Evolutionary conservation across 2,113 vertebrate genomes (phyloP).

Genomic region (Paramisgurnus dabryanus): DNA sequence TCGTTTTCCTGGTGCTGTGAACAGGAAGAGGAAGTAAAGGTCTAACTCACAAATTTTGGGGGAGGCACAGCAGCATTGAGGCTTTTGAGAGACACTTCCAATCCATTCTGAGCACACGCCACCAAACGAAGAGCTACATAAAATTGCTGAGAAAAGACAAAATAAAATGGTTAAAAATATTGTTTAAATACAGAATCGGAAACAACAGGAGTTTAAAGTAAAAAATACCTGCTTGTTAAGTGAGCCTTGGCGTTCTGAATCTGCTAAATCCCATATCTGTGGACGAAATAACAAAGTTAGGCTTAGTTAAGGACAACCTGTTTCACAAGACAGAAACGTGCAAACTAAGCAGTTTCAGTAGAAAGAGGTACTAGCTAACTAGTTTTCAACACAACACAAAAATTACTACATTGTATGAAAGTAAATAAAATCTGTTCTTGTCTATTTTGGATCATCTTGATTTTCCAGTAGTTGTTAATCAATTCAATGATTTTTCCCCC

Average conservation of each 20-base stretch:
- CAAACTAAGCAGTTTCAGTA: neutral
- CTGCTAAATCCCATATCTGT: conserved; percentile 97
- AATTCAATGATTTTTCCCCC: conserved; percentile 9
- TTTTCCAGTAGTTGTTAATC: neutral
- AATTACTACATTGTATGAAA: neutral
- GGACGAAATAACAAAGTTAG: conserved; percentile 45
- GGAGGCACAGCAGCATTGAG: conserved; percentile 87
- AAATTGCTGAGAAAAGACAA: conserved; percentile 82
- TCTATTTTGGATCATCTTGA: conserved; percentile 13
- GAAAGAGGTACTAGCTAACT: neutral
- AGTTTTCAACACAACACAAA: neutral
- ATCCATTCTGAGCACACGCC: conserved; percentile 96
- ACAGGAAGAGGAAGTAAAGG: conserved; percentile 8
- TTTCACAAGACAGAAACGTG: neutral
- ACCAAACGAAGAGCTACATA: conserved; percentile 92
- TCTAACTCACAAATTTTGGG: conserved; percentile 93
- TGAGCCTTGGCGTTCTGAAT: conserved; percentile 91
- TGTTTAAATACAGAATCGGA: neutral
- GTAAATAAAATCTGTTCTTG: neutral
- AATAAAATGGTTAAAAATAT: neutral
- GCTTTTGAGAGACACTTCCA: conserved; percentile 89
- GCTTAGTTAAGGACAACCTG: neutral
- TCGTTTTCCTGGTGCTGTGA: conserved; percentile 10
- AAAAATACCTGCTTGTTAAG: conserved; percentile 91
- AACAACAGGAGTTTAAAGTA: neutral